Base-by-base conservation (phyloP, 1,140 invertebrate species). In the Neodiprion virginianus region DNA sequence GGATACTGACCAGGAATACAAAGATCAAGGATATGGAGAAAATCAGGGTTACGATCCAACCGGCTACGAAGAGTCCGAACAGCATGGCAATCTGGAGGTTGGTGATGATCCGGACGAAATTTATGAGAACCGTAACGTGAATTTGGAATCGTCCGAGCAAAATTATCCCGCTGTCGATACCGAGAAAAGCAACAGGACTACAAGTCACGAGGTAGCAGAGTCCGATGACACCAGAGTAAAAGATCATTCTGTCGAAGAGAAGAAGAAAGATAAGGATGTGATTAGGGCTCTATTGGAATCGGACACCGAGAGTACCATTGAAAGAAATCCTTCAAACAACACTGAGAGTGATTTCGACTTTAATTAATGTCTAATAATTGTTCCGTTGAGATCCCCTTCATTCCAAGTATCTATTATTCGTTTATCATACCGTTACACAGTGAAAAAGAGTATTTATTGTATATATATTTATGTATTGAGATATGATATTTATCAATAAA, bases 281-380 rank as follows among this genome's bases (percentile, higher is more conserved):
- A 84, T 85, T 5, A 85, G 79, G n/a, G 79, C 81, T 0, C 78
- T 84, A 11, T 73, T 86, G 11, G 86, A 86, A 68, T 87, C 87
- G 0, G 87, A 88, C n/a, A 86, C 87, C 2, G 87, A 88, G 1
- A 88, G 86, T 48, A 86, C 84, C 0, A 86, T 88, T 61, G 87
- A 88, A 40, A 81, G 79, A 71, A 88, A 88, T 67, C 74, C 80
- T 0, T 87, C 87, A 0, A 88, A 88, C n/a, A 85, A 83, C 4
- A 69, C 67, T 5, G 86, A 87, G 61, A 88, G 87, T 73, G 87
- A 88, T 76, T 88, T 85, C 74, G 85, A 88, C 79, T 88, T 88
- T 72, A 88, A 88, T 78, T 88, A 76, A 50, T 14, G 2, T 61
- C 11, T 61, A 12, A 61, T 61, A 61, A 12, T 61, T 61, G n/a